These are phyloP conservation scores for Pachymerium ferrugineum DNA, from an alignment of 2,888 invertebrate species.

Conservation along the genomic window DNA sequence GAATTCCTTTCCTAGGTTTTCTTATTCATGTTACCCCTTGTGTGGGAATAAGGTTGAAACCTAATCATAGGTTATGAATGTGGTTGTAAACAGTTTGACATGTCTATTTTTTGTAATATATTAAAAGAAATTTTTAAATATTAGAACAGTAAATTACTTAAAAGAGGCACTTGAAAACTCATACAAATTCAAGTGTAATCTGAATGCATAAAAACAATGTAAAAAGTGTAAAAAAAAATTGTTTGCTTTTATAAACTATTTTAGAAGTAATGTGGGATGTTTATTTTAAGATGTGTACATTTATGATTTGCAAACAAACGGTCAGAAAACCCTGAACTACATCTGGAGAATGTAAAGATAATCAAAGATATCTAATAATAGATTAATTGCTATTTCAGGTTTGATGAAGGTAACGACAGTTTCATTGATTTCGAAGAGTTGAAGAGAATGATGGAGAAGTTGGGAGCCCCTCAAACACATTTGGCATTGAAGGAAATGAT, in stretches of 20 bases:
- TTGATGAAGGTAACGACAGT: slow-evolving; percentile 81
- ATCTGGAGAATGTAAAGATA: background rate
- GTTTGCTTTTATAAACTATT: too few relatives aligned
- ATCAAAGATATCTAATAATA: too few relatives aligned
- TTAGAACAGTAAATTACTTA: background rate
- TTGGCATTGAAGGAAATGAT: slow-evolving; percentile 92
- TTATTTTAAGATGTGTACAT: too few relatives aligned
- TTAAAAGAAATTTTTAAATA: too few relatives aligned
- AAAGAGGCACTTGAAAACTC: background rate
- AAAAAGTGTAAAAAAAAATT: too few relatives aligned
- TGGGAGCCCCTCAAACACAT: slow-evolving; percentile 94
- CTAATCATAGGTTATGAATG: background rate
- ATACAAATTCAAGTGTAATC: background rate
- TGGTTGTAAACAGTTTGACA: background rate
- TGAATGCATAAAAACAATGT: too few relatives aligned
- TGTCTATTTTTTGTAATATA: background rate
- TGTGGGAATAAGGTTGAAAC: slow-evolving; percentile 7
- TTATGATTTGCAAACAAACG: too few relatives aligned
- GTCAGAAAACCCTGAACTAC: too few relatives aligned
- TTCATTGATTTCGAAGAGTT: slow-evolving; percentile 82
- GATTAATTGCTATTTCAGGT: slow-evolving; percentile 56
- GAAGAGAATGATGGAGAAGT: slow-evolving; percentile 93
- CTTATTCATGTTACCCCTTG: slow-evolving; percentile 8
- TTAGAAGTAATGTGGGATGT: too few relatives aligned
- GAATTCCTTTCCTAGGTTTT: background rate